phyloP scores from a whole-genome alignment of 2,797 vertebrate genomes.

The Siniperca undulata region DNA sequence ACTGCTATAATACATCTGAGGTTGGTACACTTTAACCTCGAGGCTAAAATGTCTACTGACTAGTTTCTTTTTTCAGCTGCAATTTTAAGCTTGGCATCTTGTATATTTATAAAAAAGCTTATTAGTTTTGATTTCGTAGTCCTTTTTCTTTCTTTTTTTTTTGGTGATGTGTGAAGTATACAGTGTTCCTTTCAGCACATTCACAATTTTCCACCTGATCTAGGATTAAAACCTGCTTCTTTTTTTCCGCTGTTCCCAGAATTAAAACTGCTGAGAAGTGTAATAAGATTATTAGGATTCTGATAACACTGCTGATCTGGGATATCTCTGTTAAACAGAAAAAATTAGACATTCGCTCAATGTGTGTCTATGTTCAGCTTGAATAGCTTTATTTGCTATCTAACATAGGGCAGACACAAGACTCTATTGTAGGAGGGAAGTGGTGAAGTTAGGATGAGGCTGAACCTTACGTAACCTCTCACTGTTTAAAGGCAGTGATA shows the following conservation, averaged over 20 bases:
- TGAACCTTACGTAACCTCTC: conserved; percentile 27
- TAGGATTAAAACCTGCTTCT: conserved; percentile 27
- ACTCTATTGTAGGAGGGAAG: background rate
- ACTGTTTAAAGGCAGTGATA: background rate
- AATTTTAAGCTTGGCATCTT: background rate
- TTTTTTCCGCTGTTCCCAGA: background rate
- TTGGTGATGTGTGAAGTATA: background rate
- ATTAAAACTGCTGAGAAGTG: conserved; percentile 24
- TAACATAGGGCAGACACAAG: background rate
- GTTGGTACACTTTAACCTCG: background rate
- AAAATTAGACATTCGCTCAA: background rate
- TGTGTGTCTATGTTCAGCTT: background rate
- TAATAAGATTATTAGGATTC: background rate
- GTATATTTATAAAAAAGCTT: background rate
- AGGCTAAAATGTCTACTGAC: background rate
- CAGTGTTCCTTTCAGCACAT: background rate
- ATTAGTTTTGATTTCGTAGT: background rate
- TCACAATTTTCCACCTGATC: conserved; percentile 15
- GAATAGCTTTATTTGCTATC: background rate
- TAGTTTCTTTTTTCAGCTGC: background rate
- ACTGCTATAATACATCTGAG: background rate
- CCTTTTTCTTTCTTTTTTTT: background rate
- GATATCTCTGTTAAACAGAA: background rate
- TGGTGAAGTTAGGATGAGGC: background rate
- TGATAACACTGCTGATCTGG: conserved; percentile 10